phyloP scores from a whole-genome alignment of 2,797 vertebrate species.

The Streptopelia turtur region DNA sequence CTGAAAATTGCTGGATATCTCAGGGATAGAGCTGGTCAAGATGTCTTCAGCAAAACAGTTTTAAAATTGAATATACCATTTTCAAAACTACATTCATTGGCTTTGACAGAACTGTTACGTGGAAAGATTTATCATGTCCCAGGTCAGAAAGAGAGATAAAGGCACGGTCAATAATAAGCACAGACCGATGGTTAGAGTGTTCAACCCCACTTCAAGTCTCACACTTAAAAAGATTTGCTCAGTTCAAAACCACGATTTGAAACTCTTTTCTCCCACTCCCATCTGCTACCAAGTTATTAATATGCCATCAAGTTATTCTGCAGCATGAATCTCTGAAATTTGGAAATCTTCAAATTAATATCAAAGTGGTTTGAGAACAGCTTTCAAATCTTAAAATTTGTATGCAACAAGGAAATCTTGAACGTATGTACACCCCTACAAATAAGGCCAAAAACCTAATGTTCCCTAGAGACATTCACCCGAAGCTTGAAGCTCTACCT shows the following conservation, averaged over 20 bases:
- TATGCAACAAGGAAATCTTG: neutral
- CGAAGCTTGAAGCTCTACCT: neutral
- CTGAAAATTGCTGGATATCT: neutral
- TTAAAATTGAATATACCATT: neutral
- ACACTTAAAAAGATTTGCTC: neutral
- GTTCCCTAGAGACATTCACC: neutral
- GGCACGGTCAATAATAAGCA: neutral
- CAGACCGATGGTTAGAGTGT: neutral
- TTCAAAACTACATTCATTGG: neutral
- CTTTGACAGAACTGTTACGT: neutral
- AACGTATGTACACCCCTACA: neutral
- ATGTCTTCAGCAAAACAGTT: neutral
- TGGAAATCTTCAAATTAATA: neutral
- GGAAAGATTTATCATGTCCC: neutral
- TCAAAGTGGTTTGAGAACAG: slow-evolving; percentile 16
- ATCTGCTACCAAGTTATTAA: slow-evolving; percentile 64
- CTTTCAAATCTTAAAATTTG: slow-evolving; percentile 12
- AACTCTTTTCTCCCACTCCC: slow-evolving; percentile 55
- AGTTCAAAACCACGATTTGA: neutral
- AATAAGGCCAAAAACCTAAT: neutral
- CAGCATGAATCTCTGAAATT: neutral
- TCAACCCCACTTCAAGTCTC: neutral
- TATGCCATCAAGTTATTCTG: slow-evolving; percentile 24
- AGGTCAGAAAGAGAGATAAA: neutral
- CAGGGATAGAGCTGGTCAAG: neutral